Evolutionary conservation across 2,888 invertebrate genomes (phyloP), one percentile per base, ranked within the genome.

Genomic region (Coecobrya sp.): DNA sequence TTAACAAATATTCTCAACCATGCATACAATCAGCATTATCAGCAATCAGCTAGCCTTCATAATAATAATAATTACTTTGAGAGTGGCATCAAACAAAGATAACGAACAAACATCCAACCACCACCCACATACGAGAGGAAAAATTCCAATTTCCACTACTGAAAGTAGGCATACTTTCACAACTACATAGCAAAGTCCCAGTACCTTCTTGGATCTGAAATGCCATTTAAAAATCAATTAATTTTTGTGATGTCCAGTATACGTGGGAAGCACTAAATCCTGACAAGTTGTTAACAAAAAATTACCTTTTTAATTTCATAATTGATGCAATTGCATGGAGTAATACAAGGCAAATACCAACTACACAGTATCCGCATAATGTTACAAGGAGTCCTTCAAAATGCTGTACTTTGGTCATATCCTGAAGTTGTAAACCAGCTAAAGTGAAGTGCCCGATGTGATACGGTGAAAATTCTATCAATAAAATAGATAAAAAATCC

Each of bases 41-140:
- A 36, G 36, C 7, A 36, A 36, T 36, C 36, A 36, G n/a, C n/a
- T n/a, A n/a, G n/a, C n/a, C n/a, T n/a, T n/a, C n/a, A n/a, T n/a
- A n/a, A 36, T 36, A 36, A 36, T 36, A 2, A 36, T 42, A 65
- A 82, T 16, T 52, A 98, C 98, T 95, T 97, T 97, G 0, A 99
- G 96, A 0, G 98, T 98, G 0, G 98, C 98, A 95, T 98, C 98
- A 95, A 98, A 98, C 97, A 99, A 97, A 0, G 98, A 97, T 94
- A 99, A 96, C 0, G 99, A 99, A 95, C 99, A 99, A 90, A 99
- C 98, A 95, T 99, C 99, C 92, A 99, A 96, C 99, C 99, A 99
- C 99, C 99, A 99, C 10, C 99, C 99, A 95, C 99, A 99, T 22
- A 99, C 97, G 5, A 99, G 96, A 0, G 99, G 99, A 95, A 99